Percentiles rank a stretch among this genome's conserved stretches.
These are phyloP conservation scores for Macheiramphus alcinus DNA, from an alignment of 2,113 vertebrate genomes.

Conservation along the genomic window DNA sequence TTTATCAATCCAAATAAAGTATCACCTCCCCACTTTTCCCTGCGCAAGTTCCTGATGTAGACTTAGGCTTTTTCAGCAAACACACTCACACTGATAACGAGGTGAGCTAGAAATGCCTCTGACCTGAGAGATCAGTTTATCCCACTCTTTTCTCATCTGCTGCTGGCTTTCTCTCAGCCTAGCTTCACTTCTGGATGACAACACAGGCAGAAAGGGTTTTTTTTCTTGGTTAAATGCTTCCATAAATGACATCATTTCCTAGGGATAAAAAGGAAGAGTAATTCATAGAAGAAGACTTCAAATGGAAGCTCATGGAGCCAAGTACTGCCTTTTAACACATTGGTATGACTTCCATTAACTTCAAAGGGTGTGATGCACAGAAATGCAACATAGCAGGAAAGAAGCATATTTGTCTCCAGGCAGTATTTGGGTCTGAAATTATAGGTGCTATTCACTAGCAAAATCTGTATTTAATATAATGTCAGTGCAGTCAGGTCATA, in stretches of 20 bases:
- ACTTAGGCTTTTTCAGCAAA: neutral
- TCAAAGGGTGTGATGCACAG: neutral
- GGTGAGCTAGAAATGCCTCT: neutral
- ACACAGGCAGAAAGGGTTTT: slow-evolving; percentile 75
- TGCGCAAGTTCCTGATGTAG: neutral
- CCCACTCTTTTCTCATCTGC: slow-evolving; percentile 78
- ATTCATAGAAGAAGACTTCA: neutral
- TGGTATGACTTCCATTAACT: neutral
- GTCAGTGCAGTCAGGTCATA: neutral
- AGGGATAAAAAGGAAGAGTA: neutral
- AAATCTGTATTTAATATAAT: neutral
- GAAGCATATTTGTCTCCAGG: neutral
- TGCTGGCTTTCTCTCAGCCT: slow-evolving; percentile 73
- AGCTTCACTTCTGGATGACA: slow-evolving; percentile 67
- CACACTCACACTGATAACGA: fast-evolving
- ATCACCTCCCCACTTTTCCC: neutral
- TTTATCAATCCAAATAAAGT: neutral
- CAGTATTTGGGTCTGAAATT: neutral
- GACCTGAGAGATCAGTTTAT: slow-evolving; percentile 81
- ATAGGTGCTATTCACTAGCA: neutral
- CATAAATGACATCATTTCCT: slow-evolving; percentile 89
- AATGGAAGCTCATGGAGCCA: neutral
- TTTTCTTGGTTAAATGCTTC: slow-evolving; percentile 86
- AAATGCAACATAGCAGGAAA: neutral
- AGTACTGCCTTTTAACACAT: neutral